Evolutionary conservation across 2,113 vertebrate species (phyloP).

Genomic region (Semnornis frantzii): DNA sequence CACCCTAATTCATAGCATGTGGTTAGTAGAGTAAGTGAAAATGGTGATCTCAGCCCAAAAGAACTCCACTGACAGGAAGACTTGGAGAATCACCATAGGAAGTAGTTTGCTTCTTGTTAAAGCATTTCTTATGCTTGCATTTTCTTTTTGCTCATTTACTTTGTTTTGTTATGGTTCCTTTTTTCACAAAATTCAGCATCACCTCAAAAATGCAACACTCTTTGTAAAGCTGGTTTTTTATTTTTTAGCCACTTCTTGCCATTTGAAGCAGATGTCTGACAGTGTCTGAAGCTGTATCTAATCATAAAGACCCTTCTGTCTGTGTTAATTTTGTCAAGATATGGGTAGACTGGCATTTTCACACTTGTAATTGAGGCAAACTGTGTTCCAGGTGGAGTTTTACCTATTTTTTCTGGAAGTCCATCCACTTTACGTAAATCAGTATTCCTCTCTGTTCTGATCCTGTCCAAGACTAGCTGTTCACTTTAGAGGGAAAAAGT

Average conservation of each 20-base stretch:
- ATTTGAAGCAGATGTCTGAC: not conserved
- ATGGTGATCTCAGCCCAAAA: not conserved
- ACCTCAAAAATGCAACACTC: not conserved
- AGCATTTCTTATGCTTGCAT: not conserved
- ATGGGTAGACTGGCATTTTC: not conserved
- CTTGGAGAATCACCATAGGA: fast-evolving
- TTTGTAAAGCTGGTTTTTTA: not conserved
- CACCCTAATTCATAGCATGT: not conserved
- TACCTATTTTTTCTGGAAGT: not conserved
- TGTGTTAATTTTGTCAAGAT: conserved; percentile 2
- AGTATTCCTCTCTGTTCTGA: not conserved
- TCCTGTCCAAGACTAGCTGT: not conserved
- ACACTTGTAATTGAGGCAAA: not conserved
- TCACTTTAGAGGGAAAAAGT: not conserved
- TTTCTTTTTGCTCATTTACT: not conserved
- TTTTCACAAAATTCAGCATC: not conserved
- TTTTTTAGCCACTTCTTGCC: fast-evolving
- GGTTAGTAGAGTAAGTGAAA: not conserved
- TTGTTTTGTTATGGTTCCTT: not conserved
- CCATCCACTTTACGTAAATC: not conserved
- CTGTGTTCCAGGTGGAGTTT: not conserved
- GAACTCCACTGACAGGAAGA: not conserved
- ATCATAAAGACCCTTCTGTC: not conserved
- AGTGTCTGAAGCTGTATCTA: not conserved
- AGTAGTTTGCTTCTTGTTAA: not conserved